phyloP scores from a whole-genome alignment of 2,888 invertebrate species.

The Hydrotaea diabolus region DNA sequence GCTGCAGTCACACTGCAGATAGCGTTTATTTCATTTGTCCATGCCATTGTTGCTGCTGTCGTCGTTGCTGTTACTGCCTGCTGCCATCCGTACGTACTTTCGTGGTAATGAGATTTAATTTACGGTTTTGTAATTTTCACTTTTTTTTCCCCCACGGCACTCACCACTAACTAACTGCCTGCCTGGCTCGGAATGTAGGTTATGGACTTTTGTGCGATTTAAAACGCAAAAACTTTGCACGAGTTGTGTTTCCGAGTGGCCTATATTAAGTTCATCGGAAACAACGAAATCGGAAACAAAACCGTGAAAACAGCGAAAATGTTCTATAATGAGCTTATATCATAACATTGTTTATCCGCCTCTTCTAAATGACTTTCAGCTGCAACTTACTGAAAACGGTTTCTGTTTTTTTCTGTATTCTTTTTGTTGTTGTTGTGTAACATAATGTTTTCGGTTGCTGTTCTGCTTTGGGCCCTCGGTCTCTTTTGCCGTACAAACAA shows the following conservation, averaged over 20 bases:
- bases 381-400: constrained; percentile 11
- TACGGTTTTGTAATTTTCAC: constrained; percentile 41
- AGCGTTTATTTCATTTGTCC: constrained; percentile 7
- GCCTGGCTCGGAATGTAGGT: constrained; percentile 16
- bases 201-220: constrained; percentile 35
- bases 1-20: constrained; percentile 52
- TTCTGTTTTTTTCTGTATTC: background rate
- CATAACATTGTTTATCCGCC: constrained; percentile 60
- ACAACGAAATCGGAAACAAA: constrained; percentile 28
- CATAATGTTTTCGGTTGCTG: constrained; percentile 5
- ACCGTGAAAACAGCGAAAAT: constrained; percentile 41
- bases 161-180: constrained; percentile 9
- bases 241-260: constrained; percentile 26
- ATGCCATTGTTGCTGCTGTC: background rate
- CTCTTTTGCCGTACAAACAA: constrained; percentile 2
- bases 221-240: constrained; percentile 10
- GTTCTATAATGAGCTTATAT: constrained; percentile 61
- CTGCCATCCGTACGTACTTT: background rate
- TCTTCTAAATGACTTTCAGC: constrained; percentile 56
- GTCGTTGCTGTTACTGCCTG: constrained; percentile 6
- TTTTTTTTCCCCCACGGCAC: background rate
- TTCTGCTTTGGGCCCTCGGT: background rate
- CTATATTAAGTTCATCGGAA: constrained; percentile 12
- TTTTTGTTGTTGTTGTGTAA: background rate
- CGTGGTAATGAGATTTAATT: constrained; percentile 39